Base-by-base conservation (phyloP, 2,888 invertebrate species). In the Lasioglossum leucozonium region DNA sequence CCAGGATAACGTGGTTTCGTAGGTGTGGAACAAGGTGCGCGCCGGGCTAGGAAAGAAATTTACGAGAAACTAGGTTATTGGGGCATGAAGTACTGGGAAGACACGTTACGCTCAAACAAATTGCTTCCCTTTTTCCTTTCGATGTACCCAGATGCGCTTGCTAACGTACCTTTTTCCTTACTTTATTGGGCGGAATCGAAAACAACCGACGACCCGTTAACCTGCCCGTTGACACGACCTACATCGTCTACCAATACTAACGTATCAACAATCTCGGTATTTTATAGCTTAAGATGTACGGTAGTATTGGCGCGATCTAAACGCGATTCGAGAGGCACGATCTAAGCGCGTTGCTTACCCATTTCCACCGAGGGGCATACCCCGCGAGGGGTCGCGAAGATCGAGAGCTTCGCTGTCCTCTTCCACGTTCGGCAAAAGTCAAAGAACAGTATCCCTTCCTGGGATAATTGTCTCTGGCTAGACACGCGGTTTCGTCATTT, bases 41-140 rank as follows among this genome's bases (percentile, higher is more conserved):
- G 40, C 55, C 22, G n/a, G 3, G 26, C 55, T 22, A 26, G 76
- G 77, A 71, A 69, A 40, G 78, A 90, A 82, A 90, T 89, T 89
- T 89, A 89, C 81, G 82, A 62, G 72, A 79, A 83, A 83, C 76
- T 84, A 69, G 81, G 84, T 89, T 88, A 86, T 88, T 72, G 82
- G 82, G 78, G 80, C 78, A 85, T 86, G 72, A 90, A 88, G 83
- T 78, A 86, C 65, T 34, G 67, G 34, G 81, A 75, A 82, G 72
- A 77, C 78, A 65, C 77, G 88, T 90, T 77, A 79, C 71, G 79
- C 40, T 62, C 44, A 80, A 77, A 86, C 90, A 88, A 88, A 90
- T 88, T 82, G 82, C 77, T 67, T 26, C 40, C 42, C 51, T 72
- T 76, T 89, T 85, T 87, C 73, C 72, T 72, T 58, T 37, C 34